Conservation (phyloP, 2,797 vertebrate species). For the Anguilla anguilla region DNA sequence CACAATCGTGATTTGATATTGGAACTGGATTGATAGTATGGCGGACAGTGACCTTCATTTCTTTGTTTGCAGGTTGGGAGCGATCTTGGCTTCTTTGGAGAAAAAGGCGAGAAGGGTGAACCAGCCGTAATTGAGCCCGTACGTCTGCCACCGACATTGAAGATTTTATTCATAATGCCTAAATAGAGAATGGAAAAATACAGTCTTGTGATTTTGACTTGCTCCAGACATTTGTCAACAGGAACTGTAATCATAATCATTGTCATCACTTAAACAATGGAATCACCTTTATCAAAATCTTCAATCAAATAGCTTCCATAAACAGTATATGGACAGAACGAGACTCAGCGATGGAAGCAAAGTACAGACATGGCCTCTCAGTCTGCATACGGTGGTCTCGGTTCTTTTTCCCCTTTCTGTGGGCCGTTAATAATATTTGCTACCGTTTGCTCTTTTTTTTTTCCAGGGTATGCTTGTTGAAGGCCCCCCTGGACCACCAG, state of each 20-base stretch:
- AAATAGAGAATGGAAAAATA: background rate
- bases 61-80: constrained; percentile 75
- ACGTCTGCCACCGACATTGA: constrained; percentile 55
- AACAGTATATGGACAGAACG: background rate
- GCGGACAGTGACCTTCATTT: constrained; percentile 23
- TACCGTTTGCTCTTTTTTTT: constrained; percentile 64
- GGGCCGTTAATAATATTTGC: constrained; percentile 53
- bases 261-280: background rate
- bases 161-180: background rate
- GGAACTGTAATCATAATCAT: background rate
- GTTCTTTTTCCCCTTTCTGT: constrained; percentile 44
- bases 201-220: background rate
- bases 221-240: background rate
- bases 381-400: background rate
- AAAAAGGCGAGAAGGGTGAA: constrained; percentile 96
- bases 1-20: background rate
- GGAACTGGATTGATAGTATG: too few species aligned
- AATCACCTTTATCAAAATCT: background rate
- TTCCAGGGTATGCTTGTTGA: constrained; percentile 95
- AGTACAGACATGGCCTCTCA: background rate
- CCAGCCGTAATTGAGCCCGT: constrained; percentile 96
- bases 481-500: constrained; percentile 88
- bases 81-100: constrained; percentile 81
- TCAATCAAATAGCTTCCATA: background rate
- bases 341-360: background rate